Percentiles rank a stretch among this genome's conserved stretches.
phyloP scores from a whole-genome alignment of 35 echinoderm and acorn worm genomes.

The Amphiura filiformis region DNA sequence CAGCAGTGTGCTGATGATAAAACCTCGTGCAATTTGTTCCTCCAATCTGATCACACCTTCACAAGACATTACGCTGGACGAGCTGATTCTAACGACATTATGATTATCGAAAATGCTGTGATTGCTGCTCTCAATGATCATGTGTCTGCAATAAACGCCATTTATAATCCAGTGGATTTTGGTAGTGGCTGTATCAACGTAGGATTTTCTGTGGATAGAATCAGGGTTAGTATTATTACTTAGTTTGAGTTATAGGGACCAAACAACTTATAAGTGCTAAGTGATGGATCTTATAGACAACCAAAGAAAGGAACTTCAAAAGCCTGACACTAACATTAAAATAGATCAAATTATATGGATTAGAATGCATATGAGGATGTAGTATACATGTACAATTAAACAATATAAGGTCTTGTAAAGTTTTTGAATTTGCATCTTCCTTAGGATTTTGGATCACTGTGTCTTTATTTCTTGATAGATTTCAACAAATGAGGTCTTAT shows the following conservation, averaged over 20 bases:
- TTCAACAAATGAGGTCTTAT: no score
- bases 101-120: slow-evolving; percentile 42
- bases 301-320: no score
- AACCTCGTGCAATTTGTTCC: slow-evolving; percentile 67
- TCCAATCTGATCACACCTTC: slow-evolving; percentile 92
- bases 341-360: no score
- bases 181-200: slow-evolving; percentile 22
- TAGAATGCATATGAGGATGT: no score
- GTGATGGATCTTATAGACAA: no score
- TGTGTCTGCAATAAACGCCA: slow-evolving; percentile 71
- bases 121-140: slow-evolving; percentile 65
- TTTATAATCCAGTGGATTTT: slow-evolving; percentile 52
- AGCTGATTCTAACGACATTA: slow-evolving; percentile 1
- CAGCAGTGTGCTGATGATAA: background rate
- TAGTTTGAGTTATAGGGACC: background rate
- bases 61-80: slow-evolving; percentile 44
- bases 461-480: no score
- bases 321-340: no score
- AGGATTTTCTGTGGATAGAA: slow-evolving; percentile 67
- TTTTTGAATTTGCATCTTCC: no score
- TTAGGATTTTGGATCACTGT: no score
- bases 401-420: no score
- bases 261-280: no score
- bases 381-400: no score
- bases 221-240: slow-evolving; percentile 57